Percentiles rank a stretch among this genome's conserved stretches.
Conservation (phyloP, 2,888 invertebrate genomes). For the Athetis lepigone region DNA sequence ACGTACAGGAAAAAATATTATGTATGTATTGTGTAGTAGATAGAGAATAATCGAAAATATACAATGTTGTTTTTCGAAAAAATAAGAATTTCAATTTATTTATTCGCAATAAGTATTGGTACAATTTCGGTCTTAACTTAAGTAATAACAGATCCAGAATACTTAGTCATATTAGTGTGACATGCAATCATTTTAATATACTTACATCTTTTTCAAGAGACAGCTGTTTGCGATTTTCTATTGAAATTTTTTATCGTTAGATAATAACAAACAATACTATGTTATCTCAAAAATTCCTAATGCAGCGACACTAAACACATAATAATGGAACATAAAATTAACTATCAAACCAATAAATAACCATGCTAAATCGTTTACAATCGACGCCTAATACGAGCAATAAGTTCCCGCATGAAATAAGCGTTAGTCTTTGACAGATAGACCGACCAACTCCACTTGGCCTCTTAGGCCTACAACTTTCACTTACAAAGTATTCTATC, state of each 20-base stretch:
- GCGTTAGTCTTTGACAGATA: constrained; percentile 81
- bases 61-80: constrained; percentile 1
- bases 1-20: constrained; percentile 19
- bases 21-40: constrained; percentile 19
- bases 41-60: neutral
- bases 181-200: too few relatives aligned
- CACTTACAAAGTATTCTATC: constrained; percentile 44
- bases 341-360: constrained; percentile 71
- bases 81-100: too few relatives aligned
- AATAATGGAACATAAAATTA: constrained; percentile 45
- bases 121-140: too few relatives aligned
- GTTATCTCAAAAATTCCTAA: neutral
- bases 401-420: constrained; percentile 83
- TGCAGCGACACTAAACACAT: neutral
- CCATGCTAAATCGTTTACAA: constrained; percentile 74
- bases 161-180: too few relatives aligned
- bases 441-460: constrained; percentile 66
- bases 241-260: neutral
- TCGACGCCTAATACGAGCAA: constrained; percentile 81
- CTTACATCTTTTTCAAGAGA: too few relatives aligned
- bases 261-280: neutral
- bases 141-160: too few relatives aligned
- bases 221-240: neutral
- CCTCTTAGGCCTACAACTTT: constrained; percentile 53
- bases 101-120: too few relatives aligned